Base-by-base conservation (phyloP, 2,888 invertebrate genomes). In the Drosophila diplacantha region DNA sequence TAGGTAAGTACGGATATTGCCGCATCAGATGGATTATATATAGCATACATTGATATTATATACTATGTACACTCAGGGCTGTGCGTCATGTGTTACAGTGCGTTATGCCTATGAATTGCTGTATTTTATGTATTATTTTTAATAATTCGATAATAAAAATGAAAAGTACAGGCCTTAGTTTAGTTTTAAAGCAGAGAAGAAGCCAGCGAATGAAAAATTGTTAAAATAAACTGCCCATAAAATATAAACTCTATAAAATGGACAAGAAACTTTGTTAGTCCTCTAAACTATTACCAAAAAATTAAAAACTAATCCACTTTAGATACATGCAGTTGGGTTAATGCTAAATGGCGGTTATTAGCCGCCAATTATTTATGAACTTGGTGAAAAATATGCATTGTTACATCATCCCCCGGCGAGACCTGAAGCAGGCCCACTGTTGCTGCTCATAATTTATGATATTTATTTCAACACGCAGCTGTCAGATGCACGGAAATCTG, bases 1-100 rank as follows among this genome's bases (percentile, higher is more conserved):
- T 85, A 88, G 89, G 86, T 90, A 83, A 85, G 87, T 84, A 72
- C 59, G 18, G 12, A 51, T n/a, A 44, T 56, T 16, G 52, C 14
- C 14, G n/a, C 38, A 29, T 29, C n/a, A 26, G 14, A 24, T 44
- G 12, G 4, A 24, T 22, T 57, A 24, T 51, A 31, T 57, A 41
- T n/a, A n/a, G n/a, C n/a, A n/a, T 22, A 43, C 43, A 49, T 46
- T 26, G 29, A 29, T 47, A 55, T 20, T 37, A n/a, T 41, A 41
- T 29, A 32, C 35, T 12, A 29, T 49, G 39, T 38, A 12, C 6
- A 18, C 6, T 18, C 11, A 12, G 43, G 16, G 26, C 2, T n/a
- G 5, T 5, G 31, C 0, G 12, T 8, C 31, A 22, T 18, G 5
- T 26, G 5, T 32, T 41, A 24, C 31, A 26, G 22, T 51, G 31